Evolutionary conservation across 1,140 invertebrate genomes (phyloP).

Genomic region (Camponotus vicinus): DNA sequence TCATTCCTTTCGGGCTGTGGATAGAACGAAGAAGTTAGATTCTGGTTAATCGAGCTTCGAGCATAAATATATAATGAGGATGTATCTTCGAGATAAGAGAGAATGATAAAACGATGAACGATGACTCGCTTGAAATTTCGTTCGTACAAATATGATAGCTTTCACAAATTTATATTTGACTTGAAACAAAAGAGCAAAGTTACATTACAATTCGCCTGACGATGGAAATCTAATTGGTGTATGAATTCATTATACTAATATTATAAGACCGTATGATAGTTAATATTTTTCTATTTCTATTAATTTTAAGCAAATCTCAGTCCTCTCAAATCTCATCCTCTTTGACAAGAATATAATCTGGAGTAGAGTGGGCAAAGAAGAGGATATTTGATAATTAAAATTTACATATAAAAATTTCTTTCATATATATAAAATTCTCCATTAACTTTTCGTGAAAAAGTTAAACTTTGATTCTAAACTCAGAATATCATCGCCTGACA

Average conservation of each 20-base stretch:
- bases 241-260: background rate
- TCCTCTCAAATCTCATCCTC: too few species aligned
- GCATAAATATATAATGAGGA: slow-evolving; percentile 9
- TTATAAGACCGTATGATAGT: background rate
- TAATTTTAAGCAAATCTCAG: slow-evolving; percentile 5
- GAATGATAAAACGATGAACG: background rate
- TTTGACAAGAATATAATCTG: background rate
- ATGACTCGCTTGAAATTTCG: background rate
- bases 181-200: background rate
- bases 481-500: background rate
- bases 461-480: background rate
- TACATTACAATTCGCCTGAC: background rate
- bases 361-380: too few species aligned
- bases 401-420: background rate
- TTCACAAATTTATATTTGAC: slow-evolving; percentile 7
- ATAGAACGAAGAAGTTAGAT: background rate
- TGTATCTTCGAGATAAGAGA: slow-evolving; percentile 24
- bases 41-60: background rate
- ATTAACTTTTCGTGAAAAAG: background rate
- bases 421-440: background rate
- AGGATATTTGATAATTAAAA: background rate
- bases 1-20: background rate
- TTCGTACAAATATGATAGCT: background rate
- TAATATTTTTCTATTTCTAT: background rate
- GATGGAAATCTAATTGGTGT: background rate